phyloP scores from a whole-genome alignment of 2,113 vertebrate species.

The Plecotus auritus region DNA sequence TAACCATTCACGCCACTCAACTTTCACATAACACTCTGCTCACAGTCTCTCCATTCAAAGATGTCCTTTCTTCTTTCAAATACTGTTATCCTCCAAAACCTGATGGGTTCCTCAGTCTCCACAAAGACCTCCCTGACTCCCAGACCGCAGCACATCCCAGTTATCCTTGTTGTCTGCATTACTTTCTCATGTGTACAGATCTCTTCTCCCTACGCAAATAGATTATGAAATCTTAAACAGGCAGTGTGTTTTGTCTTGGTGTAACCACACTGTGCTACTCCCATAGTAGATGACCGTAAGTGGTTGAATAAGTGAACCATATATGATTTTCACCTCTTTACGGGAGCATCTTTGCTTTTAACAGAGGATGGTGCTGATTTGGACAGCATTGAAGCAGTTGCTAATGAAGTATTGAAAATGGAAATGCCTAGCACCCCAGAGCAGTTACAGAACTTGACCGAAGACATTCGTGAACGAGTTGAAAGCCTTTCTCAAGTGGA shows the following conservation, averaged over 20 bases:
- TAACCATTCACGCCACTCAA: neutral
- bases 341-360: neutral
- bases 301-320: neutral
- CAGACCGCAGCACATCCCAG: neutral
- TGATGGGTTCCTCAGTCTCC: neutral
- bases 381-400: constrained; percentile 95
- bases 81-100: neutral
- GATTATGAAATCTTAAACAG: neutral
- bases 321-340: neutral
- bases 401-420: constrained; percentile 94
- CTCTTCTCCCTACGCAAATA: neutral
- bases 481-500: constrained; percentile 93
- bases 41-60: neutral
- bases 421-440: constrained; percentile 95
- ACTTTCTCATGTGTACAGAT: neutral
- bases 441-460: constrained; percentile 92
- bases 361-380: constrained; percentile 94
- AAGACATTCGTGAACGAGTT: constrained; percentile 92
- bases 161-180: neutral
- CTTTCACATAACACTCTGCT: neutral
- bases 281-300: neutral
- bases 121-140: neutral
- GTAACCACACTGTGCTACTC: neutral
- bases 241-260: neutral
- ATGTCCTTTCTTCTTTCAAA: neutral